Evolutionary conservation across 2,888 invertebrate species (phyloP).

Genomic region (Hedya salicella): DNA sequence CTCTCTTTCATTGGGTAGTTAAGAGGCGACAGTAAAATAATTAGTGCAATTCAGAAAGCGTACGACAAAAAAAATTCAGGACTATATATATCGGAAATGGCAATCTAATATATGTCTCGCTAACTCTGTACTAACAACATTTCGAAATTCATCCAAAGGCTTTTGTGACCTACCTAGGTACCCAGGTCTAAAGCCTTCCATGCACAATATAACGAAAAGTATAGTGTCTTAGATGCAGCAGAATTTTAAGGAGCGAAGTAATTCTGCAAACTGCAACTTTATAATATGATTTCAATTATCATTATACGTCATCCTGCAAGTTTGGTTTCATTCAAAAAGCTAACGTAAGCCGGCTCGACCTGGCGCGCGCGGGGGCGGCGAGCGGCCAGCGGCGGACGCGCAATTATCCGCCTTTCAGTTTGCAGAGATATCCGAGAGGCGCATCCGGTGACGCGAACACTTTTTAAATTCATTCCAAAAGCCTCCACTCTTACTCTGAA

Average conservation of each 20-base stretch:
- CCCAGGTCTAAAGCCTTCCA: too few species aligned
- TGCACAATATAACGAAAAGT: not conserved
- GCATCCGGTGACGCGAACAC: constrained; percentile 51
- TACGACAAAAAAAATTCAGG: too few species aligned
- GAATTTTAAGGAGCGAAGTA: not conserved
- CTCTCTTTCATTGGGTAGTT: too few species aligned
- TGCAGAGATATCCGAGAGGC: constrained; percentile 58
- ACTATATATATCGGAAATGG: too few species aligned
- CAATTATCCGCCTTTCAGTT: constrained; percentile 49
- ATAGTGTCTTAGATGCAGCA: not conserved
- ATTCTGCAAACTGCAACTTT: not conserved
- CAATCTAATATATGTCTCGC: too few species aligned
- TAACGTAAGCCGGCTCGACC: constrained; percentile 22
- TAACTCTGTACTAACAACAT: too few species aligned
- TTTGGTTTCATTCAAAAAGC: constrained; percentile 9
- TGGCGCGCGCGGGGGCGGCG: too few species aligned
- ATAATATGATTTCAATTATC: not conserved
- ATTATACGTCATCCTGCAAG: not conserved
- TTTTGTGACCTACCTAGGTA: too few species aligned
- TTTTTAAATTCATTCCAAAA: constrained; percentile 67
- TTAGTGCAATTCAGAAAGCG: too few species aligned
- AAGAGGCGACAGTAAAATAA: too few species aligned
- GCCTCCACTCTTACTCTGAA: constrained; percentile 51
- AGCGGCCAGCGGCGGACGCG: constrained; percentile 49
- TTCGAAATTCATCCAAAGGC: too few species aligned